phyloP scores from a whole-genome alignment of 2,797 vertebrate species.

The Gouania willdenowi region DNA sequence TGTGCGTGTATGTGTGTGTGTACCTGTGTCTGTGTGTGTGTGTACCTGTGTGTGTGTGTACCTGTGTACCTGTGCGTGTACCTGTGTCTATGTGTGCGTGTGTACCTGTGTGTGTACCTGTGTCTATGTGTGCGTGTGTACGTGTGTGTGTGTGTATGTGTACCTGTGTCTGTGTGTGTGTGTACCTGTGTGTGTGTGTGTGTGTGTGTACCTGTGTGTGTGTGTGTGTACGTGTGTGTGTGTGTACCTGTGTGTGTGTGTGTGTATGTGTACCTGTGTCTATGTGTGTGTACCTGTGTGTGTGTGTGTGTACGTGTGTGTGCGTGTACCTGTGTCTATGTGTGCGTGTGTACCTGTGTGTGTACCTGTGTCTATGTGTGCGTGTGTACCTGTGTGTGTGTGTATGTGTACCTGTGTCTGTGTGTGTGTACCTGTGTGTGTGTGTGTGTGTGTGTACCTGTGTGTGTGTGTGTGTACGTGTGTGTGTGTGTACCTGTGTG shows the following conservation, averaged over 20 bases:
- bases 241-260: background rate
- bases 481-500: background rate
- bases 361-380: background rate
- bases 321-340: too few species aligned
- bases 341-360: background rate
- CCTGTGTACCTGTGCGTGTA: background rate
- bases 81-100: background rate
- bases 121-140: constrained; percentile 30
- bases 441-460: background rate
- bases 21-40: background rate
- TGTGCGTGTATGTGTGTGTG: constrained; percentile 16
- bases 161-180: too few species aligned
- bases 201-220: too few species aligned
- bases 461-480: background rate
- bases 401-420: background rate
- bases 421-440: background rate
- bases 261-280: background rate
- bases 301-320: background rate
- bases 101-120: too few species aligned
- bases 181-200: too few species aligned
- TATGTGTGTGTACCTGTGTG: background rate
- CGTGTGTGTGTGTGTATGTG: background rate
- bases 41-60: background rate
- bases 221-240: background rate
- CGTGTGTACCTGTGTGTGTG: background rate